These are phyloP conservation scores for Porites cylindrica DNA, from an alignment of 92 coral and sea anemone species.

Conservation along the genomic window DNA sequence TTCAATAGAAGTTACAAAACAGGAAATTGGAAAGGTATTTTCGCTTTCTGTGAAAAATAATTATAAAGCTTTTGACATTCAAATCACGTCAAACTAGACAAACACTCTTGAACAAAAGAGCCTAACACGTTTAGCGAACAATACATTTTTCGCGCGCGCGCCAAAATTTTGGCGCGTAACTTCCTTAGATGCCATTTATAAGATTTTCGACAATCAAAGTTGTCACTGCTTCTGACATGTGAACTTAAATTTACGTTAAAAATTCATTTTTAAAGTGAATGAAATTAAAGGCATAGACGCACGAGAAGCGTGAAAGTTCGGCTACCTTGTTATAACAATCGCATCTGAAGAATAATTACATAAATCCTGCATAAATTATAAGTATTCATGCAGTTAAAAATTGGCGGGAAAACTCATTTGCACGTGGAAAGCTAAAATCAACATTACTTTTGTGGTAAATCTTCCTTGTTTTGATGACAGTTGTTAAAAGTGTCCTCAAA, in stretches of 20 bases:
- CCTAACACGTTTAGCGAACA: background rate
- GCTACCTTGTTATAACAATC: background rate
- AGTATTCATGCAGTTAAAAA: background rate
- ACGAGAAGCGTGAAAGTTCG: too few species aligned
- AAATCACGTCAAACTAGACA: background rate
- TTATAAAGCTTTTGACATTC: conserved; percentile 23
- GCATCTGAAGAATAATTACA: background rate
- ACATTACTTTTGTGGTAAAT: background rate
- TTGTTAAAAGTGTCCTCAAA: conserved; percentile 4
- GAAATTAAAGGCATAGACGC: too few species aligned
- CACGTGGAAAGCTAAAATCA: conserved; percentile 7
- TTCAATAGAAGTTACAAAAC: conserved; percentile 17
- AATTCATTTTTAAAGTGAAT: too few species aligned
- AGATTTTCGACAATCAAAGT: background rate
- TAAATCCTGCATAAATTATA: background rate
- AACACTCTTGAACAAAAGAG: background rate
- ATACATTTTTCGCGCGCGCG: conserved; percentile 33
- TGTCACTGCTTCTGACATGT: background rate
- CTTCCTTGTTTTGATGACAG: background rate
- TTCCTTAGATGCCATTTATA: background rate
- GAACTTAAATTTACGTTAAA: too few species aligned
- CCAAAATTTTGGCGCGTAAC: conserved; percentile 15
- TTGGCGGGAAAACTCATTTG: conserved; percentile 29
- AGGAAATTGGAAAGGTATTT: conserved; percentile 21
- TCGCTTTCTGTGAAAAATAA: conserved; percentile 11